Evolutionary conservation across 2,797 vertebrate genomes (phyloP), one percentile per base, ranked within the genome.

Genomic region (Malurus leucopterus): DNA sequence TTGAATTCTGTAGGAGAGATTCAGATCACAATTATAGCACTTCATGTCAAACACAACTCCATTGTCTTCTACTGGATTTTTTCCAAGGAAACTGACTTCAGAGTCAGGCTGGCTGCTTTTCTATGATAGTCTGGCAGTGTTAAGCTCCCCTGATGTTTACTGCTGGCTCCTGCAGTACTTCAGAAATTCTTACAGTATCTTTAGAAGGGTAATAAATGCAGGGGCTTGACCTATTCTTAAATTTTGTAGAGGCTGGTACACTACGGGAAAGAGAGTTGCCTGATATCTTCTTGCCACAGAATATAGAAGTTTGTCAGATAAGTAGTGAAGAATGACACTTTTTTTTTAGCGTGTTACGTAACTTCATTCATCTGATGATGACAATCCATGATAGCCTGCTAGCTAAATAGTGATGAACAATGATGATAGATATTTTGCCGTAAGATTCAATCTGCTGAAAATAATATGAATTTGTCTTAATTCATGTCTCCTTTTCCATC

Each of bases 61-160:
- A 87, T 91, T 92, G 82, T 94, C 75, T 88, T 83, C 59, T 40
- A 24, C 41, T 94, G 89, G 86, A 81, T 72, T 85, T 83, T 46
- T 81, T 91, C 91, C 86, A 92, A 43, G 67, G 41, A 81, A 76
- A 27, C 50, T 84, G 88, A 91, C 84, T 78, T 90, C 88, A 89
- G 81, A 86, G 47, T 80, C 34, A 38, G 65, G 3, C 81, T 94
- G 86, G n/a, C 47, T 89, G 59, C 26, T 62, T 87, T 88, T 81
- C 40, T 81, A 2, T 61, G 75, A 59, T 50, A 59, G 73, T 69
- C 53, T 93, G 91, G 88, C 84, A 85, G 27, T 27, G 15, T 40
- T 91, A 59, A 83, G 27, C 34, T 90, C 51, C 65, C 50, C 67
- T 80, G 62, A 55, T 90, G 69, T 81, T 91, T 80, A 68, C 29